A percentile compares a stretch with the other conserved stretches of the same genome.
These are phyloP conservation scores for Heliconius aoede DNA, from an alignment of 2,888 invertebrate genomes.

Conservation along the genomic window DNA sequence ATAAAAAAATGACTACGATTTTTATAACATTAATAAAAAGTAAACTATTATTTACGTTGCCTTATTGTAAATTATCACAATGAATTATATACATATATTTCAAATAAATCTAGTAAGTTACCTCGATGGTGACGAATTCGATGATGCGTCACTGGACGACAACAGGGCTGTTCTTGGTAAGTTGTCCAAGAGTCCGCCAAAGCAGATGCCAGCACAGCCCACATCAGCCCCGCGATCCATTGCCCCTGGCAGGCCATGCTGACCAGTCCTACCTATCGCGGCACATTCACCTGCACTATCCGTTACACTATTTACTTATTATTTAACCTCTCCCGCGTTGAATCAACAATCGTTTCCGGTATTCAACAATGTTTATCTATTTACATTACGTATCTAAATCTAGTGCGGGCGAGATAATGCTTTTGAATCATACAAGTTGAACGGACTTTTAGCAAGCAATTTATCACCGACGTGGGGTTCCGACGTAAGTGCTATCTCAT, in stretches of 20 bases:
- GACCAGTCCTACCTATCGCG: conserved; percentile 53
- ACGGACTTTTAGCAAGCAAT: conserved; percentile 67
- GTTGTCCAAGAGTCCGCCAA: conserved; percentile 86
- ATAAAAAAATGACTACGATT: not conserved
- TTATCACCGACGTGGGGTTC: conserved; percentile 68
- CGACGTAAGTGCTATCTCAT: conserved; percentile 71
- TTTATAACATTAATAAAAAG: not conserved
- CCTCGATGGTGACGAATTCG: conserved; percentile 87
- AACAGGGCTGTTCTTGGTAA: conserved; percentile 87
- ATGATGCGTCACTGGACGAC: conserved; percentile 83
- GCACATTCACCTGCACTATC: conserved; percentile 65
- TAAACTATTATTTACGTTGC: not conserved
- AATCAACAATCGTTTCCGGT: conserved; percentile 70
- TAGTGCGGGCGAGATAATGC: conserved; percentile 66
- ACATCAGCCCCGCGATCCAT: conserved; percentile 68
- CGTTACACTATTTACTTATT: conserved; percentile 54
- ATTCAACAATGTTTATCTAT: conserved; percentile 73
- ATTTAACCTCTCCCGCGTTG: conserved; percentile 56
- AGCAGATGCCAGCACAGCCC: conserved; percentile 73
- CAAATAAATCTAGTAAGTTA: conserved; percentile 50
- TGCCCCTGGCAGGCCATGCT: conserved; percentile 65
- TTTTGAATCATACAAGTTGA: conserved; percentile 64
- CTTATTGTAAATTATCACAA: not conserved
- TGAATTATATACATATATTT: not conserved
- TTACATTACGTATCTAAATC: conserved; percentile 72